Conservation (phyloP, 2,797 vertebrate genomes). For the Acestrorhynchus altus region DNA sequence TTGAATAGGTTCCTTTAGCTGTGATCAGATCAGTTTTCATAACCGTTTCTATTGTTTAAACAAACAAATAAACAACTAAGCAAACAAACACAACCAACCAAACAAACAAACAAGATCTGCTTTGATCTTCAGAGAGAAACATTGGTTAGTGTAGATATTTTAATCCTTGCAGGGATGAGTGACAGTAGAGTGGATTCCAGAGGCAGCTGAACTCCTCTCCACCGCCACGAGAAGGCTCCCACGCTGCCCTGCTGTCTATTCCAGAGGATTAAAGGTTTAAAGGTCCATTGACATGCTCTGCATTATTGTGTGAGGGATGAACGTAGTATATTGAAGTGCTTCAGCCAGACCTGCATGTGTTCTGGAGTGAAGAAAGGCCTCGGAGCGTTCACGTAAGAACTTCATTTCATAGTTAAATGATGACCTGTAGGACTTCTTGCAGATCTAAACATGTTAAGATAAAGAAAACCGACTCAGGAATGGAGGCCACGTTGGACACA, state of each 20-base stretch:
- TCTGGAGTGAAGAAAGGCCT: constrained; percentile 30
- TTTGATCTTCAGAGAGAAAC: not conserved
- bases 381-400: not conserved
- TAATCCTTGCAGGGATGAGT: constrained; percentile 8
- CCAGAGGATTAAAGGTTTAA: constrained; percentile 53
- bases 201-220: constrained; percentile 33
- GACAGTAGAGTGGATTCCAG: constrained; percentile 22
- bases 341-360: constrained; percentile 34
- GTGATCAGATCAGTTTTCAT: too few relatives aligned
- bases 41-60: too few relatives aligned
- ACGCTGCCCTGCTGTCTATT: constrained; percentile 24
- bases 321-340: constrained; percentile 45
- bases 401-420: constrained; percentile 33
- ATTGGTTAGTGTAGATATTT: not conserved
- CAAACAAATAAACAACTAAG: not conserved
- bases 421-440: not conserved
- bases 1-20: too few relatives aligned
- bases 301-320: constrained; percentile 52
- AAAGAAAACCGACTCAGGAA: too few relatives aligned
- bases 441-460: not conserved
- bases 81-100: not conserved
- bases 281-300: constrained; percentile 49
- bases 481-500: too few relatives aligned
- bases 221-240: constrained; percentile 30
- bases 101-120: not conserved